Evolutionary conservation across 2,113 vertebrate genomes (phyloP), one percentile per base, ranked within the genome.

Genomic region (Mus musculus): DNA sequence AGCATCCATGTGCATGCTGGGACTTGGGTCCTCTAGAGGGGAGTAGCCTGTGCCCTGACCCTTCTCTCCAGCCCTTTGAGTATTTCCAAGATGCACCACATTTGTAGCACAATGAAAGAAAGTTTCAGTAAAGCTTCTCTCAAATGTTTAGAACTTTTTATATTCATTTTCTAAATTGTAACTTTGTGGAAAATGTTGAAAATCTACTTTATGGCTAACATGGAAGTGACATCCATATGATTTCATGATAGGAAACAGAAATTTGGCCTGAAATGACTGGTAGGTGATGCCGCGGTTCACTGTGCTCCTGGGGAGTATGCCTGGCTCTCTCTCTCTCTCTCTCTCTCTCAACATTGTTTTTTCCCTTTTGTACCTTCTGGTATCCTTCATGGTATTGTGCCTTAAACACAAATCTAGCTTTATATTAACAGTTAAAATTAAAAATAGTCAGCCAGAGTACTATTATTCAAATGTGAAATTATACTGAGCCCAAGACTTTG

Each of bases 121-220:
- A 72, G 67, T 10, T 89, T 73, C 71, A 52, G 94, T 72, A 63
- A 6, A 93, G 42, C 63, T 72, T 91, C 84, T n/a, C n/a, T 93
- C 39, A 93, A 81, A 63, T 65, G 84, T 2, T 92, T 52, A 30
- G 49, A 93, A 80, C 7, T 39, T 95, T 96, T 80, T 72, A 56
- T 26, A 69, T 95, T 94, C 16, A 67, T 88, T 94, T 96, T 97
- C 72, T 88, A 72, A 90, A 90, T 78, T 56, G 3, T n/a, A 73
- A n/a, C 75, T 88, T 95, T 73, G 49, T 54, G 93, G 90, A 91
- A 72, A 95, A 71, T 30, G 67, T 90, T 90, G 39, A 93, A 96
- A 88, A 28, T 84, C 46, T 88, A 67, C 76, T 91, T 78, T 94
- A 71, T 67, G 59, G 67, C 81, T 86, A 73, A 28, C 1, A 30